Evolutionary conservation across 92 coral and sea anemone genomes (phyloP).

Genomic region (Phymanthus crucifer): DNA sequence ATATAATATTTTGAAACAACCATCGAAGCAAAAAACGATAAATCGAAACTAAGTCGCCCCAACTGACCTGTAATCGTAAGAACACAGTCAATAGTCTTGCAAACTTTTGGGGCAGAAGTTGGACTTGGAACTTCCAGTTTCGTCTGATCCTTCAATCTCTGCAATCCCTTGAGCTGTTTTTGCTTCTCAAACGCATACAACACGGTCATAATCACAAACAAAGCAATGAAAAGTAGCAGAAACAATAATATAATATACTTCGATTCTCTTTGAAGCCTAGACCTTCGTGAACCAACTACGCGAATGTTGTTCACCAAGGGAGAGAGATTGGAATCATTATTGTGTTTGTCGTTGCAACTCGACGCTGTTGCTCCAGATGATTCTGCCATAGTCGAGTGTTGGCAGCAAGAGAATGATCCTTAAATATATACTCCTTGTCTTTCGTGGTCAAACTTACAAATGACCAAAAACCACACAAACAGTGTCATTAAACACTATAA

Average conservation of each 20-base stretch:
- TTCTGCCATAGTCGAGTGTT: not conserved
- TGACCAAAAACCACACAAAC: not conserved
- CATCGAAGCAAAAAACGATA: not conserved
- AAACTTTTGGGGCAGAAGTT: not conserved
- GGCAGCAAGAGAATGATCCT: not conserved
- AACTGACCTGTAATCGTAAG: slow-evolving; percentile 28
- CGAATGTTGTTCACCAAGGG: slow-evolving; percentile 1
- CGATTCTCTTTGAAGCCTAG: not conserved
- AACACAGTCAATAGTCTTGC: slow-evolving; percentile 20
- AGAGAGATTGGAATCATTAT: not conserved
- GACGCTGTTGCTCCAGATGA: not conserved
- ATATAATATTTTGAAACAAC: too few relatives aligned
- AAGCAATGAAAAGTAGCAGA: slow-evolving; percentile 6
- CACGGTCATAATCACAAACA: slow-evolving; percentile 30
- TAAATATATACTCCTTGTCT: not conserved
- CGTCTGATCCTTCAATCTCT: too few relatives aligned
- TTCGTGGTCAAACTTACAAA: not conserved
- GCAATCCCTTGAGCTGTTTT: too few relatives aligned
- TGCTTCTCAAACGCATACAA: slow-evolving; percentile 1
- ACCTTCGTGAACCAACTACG: not conserved
- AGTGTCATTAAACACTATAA: not conserved
- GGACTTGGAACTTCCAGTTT: not conserved
- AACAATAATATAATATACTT: not conserved
- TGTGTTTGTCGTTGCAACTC: not conserved
- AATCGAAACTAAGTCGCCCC: not conserved